Conservation (phyloP, 1,140 invertebrate species). For the Oedothorax gibbosus region DNA sequence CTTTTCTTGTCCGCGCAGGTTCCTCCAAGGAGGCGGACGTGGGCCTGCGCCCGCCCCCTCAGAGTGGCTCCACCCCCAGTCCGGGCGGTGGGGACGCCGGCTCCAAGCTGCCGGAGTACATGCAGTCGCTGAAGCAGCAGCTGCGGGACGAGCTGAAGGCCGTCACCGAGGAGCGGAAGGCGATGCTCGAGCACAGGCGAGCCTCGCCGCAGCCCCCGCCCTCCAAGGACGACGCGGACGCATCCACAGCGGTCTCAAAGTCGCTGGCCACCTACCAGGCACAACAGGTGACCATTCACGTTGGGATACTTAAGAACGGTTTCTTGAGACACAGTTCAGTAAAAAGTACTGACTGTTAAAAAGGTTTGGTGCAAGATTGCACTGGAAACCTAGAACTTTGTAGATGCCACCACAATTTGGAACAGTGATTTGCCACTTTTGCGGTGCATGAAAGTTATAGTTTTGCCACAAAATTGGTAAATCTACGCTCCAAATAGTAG, state of each 20-base stretch:
- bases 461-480: too few relatives aligned
- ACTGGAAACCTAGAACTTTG: too few relatives aligned
- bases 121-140: slow-evolving; percentile 72
- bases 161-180: slow-evolving; percentile 69
- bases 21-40: too few relatives aligned
- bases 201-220: slow-evolving; percentile 65
- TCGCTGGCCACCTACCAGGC: slow-evolving; percentile 10
- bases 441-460: too few relatives aligned
- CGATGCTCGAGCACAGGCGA: slow-evolving; percentile 67
- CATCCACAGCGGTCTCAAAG: slow-evolving; percentile 1
- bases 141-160: slow-evolving; percentile 73
- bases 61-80: slow-evolving; percentile 26
- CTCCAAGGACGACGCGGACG: slow-evolving; percentile 63
- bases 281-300: slow-evolving; percentile 1
- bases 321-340: too few relatives aligned
- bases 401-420: too few relatives aligned
- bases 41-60: background rate
- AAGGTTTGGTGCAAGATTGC: too few relatives aligned
- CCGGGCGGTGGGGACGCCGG: slow-evolving; percentile 42
- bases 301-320: background rate
- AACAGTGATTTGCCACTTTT: too few relatives aligned
- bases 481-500: too few relatives aligned
- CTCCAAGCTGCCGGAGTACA: slow-evolving; percentile 70
- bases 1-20: too few relatives aligned
- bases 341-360: too few relatives aligned